Percentiles rank a stretch among this genome's conserved stretches.
Conservation (phyloP, 2,797 vertebrate species). For the Prionace glauca region DNA sequence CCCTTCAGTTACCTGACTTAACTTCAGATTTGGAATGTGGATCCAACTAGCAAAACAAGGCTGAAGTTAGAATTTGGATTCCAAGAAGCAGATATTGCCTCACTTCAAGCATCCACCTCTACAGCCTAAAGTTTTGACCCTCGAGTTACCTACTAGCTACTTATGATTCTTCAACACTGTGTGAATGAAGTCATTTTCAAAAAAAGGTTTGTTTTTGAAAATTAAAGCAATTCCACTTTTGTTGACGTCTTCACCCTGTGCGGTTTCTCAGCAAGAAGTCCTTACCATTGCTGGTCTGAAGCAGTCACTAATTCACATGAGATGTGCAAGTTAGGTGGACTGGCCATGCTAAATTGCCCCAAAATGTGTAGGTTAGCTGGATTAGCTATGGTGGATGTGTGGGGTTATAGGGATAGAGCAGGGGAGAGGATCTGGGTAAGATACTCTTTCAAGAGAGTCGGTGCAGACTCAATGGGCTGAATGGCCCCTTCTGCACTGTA, state of each 20-base stretch:
- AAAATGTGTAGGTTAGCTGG: no score
- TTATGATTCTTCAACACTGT: not conserved
- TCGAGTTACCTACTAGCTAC: not conserved
- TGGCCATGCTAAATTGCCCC: no score
- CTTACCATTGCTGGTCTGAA: not conserved
- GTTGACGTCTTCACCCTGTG: not conserved
- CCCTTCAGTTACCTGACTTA: not conserved
- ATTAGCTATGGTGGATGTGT: no score
- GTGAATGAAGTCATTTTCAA: not conserved
- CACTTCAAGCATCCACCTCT: not conserved
- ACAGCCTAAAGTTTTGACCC: not conserved
- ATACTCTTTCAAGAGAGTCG: no score
- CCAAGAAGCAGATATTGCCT: not conserved
- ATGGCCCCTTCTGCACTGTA: no score
- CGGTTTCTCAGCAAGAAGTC: not conserved
- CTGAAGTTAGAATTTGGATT: not conserved
- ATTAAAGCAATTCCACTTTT: not conserved
- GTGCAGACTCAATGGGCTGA: no score
- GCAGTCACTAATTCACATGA: not conserved
- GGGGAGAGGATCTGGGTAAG: no score
- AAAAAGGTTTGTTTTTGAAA: not conserved
- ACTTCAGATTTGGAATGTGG: not conserved
- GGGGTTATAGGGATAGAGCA: no score
- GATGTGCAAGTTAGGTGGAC: no score
- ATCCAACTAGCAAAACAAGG: not conserved